These are phyloP conservation scores for Nemoura dubitans DNA, from an alignment of 2,888 invertebrate species.

Conservation along the genomic window DNA sequence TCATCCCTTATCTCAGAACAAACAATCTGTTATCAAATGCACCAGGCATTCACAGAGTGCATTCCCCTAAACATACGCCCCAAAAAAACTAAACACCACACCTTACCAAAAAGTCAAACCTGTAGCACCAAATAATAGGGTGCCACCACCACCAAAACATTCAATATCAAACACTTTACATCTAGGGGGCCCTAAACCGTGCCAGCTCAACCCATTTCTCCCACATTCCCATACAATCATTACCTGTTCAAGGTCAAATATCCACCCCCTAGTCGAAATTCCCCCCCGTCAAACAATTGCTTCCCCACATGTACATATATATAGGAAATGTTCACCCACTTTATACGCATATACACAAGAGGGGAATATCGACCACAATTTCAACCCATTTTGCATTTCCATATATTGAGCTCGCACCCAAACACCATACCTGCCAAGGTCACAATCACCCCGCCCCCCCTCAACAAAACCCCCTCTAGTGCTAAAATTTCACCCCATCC, in stretches of 20 bases:
- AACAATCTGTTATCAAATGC: background rate
- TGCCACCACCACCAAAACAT: background rate
- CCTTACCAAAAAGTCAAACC: background rate
- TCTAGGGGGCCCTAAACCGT: background rate
- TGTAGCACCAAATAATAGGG: background rate
- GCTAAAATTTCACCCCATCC: background rate
- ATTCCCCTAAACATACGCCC: background rate
- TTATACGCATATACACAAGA: background rate
- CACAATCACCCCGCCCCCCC: background rate
- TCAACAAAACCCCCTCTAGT: background rate
- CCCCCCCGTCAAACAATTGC: background rate
- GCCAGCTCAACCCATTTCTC: background rate
- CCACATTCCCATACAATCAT: background rate
- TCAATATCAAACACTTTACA: background rate
- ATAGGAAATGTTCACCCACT: background rate
- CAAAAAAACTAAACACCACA: background rate
- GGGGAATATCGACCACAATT: background rate
- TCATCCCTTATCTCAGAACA: background rate
- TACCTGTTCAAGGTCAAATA: background rate
- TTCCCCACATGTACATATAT: too few relatives aligned
- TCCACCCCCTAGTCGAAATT: background rate
- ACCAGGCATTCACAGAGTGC: too few relatives aligned
- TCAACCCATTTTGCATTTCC: background rate
- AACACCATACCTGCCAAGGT: background rate
- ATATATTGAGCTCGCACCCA: background rate